Percentiles rank a stretch among this genome's conserved stretches.
Evolutionary conservation across 1,140 invertebrate genomes (phyloP).

Genomic region (Pectinophora gossypiella): DNA sequence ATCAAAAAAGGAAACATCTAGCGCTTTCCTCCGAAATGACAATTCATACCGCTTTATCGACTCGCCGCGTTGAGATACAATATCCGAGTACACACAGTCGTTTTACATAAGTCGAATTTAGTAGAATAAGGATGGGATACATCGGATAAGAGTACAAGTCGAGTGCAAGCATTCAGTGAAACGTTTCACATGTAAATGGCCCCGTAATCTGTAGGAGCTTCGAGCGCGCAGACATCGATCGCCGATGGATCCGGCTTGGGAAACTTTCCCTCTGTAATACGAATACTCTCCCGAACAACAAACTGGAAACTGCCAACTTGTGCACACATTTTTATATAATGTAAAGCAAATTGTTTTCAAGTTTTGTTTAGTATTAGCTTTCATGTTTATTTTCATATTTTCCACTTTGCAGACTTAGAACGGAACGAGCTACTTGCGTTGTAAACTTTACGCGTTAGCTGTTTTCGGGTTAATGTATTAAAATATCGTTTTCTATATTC

Average conservation of each 20-base stretch:
- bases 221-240: conserved; percentile 48
- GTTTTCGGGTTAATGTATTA: no score
- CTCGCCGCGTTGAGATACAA: no score
- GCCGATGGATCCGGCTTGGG: conserved; percentile 40
- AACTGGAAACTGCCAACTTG: not conserved
- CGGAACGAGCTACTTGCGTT: no score
- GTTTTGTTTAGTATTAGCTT: no score
- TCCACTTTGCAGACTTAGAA: no score
- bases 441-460: no score
- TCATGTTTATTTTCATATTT: no score
- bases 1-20: no score
- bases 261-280: conserved; percentile 33
- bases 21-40: no score
- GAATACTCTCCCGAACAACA: not conserved
- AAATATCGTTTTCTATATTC: no score
- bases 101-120: conserved; percentile 36
- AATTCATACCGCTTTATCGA: no score
- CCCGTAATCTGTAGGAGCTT: conserved; percentile 55
- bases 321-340: not conserved
- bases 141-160: conserved; percentile 49
- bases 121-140: conserved; percentile 35
- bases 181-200: conserved; percentile 69
- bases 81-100: conserved; percentile 22
- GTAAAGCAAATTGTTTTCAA: not conserved
- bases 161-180: conserved; percentile 55